Percentiles rank a stretch among this genome's conserved stretches.
phyloP scores from a whole-genome alignment of 2,113 vertebrate genomes.

The Cyprinodon tularosa region DNA sequence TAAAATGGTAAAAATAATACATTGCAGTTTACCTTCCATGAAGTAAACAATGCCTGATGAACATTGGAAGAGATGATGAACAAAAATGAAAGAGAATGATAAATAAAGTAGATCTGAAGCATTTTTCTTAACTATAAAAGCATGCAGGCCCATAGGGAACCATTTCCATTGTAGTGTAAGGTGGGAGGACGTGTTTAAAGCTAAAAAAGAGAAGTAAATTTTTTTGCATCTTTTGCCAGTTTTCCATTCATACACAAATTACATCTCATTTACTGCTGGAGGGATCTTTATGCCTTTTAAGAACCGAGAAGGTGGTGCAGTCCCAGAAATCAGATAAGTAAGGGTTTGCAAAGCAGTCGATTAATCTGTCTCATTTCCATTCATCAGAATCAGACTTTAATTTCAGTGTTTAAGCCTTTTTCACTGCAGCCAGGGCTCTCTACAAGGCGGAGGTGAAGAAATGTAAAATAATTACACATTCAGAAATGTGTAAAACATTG shows the following conservation, averaged over 20 bases:
- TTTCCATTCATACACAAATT: constrained; percentile 70
- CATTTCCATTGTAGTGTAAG: constrained; percentile 18
- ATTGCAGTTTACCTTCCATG: too few relatives aligned
- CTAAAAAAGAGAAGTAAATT: constrained; percentile 23
- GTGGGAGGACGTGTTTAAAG: constrained; percentile 19
- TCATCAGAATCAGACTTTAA: constrained; percentile 68
- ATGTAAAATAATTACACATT: constrained; percentile 40
- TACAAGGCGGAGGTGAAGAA: constrained; percentile 30
- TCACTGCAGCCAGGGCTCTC: constrained; percentile 32
- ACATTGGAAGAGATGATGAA: too few relatives aligned
- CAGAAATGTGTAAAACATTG: constrained; percentile 40
- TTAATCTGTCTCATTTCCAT: constrained; percentile 75
- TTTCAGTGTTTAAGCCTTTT: constrained; percentile 48
- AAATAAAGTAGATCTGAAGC: neutral
- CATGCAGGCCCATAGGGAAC: neutral
- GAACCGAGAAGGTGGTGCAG: constrained; percentile 71
- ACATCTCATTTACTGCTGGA: constrained; percentile 64
- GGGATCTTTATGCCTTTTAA: constrained; percentile 70
- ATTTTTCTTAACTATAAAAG: neutral
- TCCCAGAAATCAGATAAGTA: constrained; percentile 74
- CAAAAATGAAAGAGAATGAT: neutral
- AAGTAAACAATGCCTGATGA: too few relatives aligned
- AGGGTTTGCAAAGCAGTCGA: constrained; percentile 64
- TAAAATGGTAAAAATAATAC: too few relatives aligned
- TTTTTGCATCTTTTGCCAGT: constrained; percentile 61